These are phyloP conservation scores for Calcarius lapponicus DNA, from an alignment of 2,797 vertebrate genomes.

Conservation along the genomic window DNA sequence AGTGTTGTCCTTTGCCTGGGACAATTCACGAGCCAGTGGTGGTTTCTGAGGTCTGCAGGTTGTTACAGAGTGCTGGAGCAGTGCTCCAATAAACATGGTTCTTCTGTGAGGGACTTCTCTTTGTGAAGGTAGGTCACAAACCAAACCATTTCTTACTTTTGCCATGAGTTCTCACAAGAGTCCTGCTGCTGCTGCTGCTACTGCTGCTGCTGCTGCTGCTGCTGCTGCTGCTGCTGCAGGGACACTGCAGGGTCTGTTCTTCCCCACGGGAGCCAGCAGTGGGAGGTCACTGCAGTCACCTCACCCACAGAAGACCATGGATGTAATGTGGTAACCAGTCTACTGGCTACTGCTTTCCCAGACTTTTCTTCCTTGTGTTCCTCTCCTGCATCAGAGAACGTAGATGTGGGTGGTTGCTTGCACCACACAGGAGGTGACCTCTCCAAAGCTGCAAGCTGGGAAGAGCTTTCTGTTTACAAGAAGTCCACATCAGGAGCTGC, in stretches of 20 bases:
- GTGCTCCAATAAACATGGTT: background rate
- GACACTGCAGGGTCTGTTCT: background rate
- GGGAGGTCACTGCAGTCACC: background rate
- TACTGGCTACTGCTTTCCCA: background rate
- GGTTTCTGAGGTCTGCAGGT: background rate
- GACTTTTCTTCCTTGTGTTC: background rate
- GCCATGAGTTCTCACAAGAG: background rate
- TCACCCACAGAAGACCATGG: background rate
- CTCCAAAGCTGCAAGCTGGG: background rate
- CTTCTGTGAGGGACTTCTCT: background rate
- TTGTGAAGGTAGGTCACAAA: fast-evolving
- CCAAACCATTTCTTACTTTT: background rate
- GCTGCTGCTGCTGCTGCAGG: background rate
- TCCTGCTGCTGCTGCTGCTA: background rate
- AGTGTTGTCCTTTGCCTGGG: background rate
- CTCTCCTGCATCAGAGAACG: background rate
- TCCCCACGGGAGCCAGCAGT: background rate
- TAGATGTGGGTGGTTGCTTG: background rate
- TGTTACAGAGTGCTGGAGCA: fast-evolving
- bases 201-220: background rate
- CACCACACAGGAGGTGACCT: background rate
- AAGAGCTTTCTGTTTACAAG: background rate
- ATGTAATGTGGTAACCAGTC: background rate
- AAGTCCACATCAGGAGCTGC: fast-evolving
- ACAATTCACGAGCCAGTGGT: background rate